Conservation (phyloP, 1,140 invertebrate genomes). For the Artemia franciscana region DNA sequence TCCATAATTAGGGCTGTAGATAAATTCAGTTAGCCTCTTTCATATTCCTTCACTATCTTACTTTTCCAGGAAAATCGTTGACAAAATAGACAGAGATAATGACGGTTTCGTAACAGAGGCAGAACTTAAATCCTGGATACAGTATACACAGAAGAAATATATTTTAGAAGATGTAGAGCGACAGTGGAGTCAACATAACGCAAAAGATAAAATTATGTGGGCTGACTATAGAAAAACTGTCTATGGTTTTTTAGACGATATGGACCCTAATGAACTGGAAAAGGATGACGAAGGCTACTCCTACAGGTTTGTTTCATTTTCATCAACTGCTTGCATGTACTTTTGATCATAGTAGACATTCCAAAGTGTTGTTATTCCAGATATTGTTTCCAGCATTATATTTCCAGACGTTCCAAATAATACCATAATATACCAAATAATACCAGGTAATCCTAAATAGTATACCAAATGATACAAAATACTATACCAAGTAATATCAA, state of each 20-base stretch:
- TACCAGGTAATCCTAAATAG: too few relatives aligned
- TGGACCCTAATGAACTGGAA: conserved; percentile 30
- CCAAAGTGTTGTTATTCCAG: too few relatives aligned
- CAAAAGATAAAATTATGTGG: conserved; percentile 57
- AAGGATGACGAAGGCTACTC: conserved; percentile 40
- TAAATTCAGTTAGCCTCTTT: too few relatives aligned
- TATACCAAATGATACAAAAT: too few relatives aligned
- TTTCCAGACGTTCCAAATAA: too few relatives aligned
- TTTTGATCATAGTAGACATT: too few relatives aligned
- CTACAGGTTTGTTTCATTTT: conserved; percentile 30
- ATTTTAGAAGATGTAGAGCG: conserved; percentile 72
- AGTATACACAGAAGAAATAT: conserved; percentile 73
- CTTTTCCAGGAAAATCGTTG: conserved; percentile 54
- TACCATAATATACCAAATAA: too few relatives aligned
- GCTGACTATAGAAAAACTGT: conserved; percentile 51
- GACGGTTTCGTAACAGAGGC: conserved; percentile 63
- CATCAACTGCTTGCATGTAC: too few relatives aligned
- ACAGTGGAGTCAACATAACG: conserved; percentile 78
- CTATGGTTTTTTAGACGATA: conserved; percentile 63
- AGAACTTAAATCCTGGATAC: conserved; percentile 89
- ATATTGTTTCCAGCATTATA: too few relatives aligned
- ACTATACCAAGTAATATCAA: too few relatives aligned
- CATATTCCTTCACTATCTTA: conserved; percentile 13
- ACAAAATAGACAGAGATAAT: conserved; percentile 74
- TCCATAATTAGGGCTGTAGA: too few relatives aligned